phyloP scores from a whole-genome alignment of 2,113 vertebrate species.

The Malurus melanocephalus region DNA sequence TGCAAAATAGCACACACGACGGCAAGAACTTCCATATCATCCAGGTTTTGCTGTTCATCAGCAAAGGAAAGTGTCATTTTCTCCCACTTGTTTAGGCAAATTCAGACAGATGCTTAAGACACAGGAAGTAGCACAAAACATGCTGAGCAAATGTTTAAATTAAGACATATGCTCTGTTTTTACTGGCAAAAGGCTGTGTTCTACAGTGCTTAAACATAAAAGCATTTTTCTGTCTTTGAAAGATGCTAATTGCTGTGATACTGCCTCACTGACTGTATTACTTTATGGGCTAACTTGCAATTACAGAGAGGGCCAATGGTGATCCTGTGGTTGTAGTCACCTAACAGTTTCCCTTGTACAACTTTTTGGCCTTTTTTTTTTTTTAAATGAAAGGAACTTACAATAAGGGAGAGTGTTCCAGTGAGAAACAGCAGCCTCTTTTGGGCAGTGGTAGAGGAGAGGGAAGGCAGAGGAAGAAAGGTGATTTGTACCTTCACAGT shows the following conservation, averaged over 20 bases:
- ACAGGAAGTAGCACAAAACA: slow-evolving; percentile 59
- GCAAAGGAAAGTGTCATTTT: slow-evolving; percentile 37
- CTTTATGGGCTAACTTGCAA: not conserved
- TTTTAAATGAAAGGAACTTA: not conserved
- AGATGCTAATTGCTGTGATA: not conserved
- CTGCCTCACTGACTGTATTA: not conserved
- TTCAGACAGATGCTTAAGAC: slow-evolving; percentile 64
- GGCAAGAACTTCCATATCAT: not conserved
- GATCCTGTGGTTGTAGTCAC: not conserved
- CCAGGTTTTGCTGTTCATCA: not conserved
- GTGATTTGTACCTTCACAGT: fast-evolving
- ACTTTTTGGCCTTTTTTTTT: not conserved
- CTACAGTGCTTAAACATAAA: slow-evolving; percentile 21
- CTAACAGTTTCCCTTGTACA: not conserved
- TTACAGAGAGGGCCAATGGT: not conserved
- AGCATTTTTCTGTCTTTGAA: slow-evolving; percentile 34
- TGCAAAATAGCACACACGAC: not conserved
- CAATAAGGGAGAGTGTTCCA: fast-evolving
- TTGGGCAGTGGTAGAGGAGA: not conserved
- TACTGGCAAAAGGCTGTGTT: slow-evolving; percentile 42
- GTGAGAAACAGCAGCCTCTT: not conserved
- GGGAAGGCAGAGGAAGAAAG: not conserved
- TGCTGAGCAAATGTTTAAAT: slow-evolving; percentile 62
- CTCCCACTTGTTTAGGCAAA: slow-evolving; percentile 32
- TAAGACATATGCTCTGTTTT: slow-evolving; percentile 57